Conservation (phyloP, 2,888 invertebrate genomes). For the Nebria salina region DNA sequence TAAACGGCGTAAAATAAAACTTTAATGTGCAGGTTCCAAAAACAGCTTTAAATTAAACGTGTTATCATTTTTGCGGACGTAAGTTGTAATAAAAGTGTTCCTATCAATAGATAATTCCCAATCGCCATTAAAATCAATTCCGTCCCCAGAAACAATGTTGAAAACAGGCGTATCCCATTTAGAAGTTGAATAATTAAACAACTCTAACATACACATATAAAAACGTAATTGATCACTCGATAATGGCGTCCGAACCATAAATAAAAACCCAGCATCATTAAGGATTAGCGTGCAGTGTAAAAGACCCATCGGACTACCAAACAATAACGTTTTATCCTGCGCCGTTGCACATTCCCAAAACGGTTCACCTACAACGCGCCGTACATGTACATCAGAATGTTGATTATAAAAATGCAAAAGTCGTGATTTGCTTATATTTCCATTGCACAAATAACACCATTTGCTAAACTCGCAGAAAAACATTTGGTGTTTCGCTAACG, state of each 20-base stretch:
- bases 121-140: neutral
- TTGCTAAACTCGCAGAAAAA: neutral
- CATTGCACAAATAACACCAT: neutral
- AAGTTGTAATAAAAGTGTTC: neutral
- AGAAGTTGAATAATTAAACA: neutral
- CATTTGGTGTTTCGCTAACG: neutral
- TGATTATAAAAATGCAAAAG: neutral
- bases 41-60: too few species aligned
- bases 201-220: neutral
- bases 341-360: too few species aligned
- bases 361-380: neutral
- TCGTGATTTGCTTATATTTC: neutral
- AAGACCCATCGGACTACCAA: neutral
- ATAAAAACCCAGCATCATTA: neutral
- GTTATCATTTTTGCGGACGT: neutral
- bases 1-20: too few species aligned
- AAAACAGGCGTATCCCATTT: neutral
- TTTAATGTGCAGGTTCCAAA: too few species aligned
- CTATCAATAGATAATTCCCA: neutral
- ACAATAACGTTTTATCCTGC: neutral
- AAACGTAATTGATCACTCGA: neutral
- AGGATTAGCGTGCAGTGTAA: neutral
- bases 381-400: neutral
- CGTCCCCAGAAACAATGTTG: neutral
- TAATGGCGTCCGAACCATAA: neutral